These are phyloP conservation scores for Numenius phaeopus DNA, from an alignment of 2,797 vertebrate species.

Conservation along the genomic window DNA sequence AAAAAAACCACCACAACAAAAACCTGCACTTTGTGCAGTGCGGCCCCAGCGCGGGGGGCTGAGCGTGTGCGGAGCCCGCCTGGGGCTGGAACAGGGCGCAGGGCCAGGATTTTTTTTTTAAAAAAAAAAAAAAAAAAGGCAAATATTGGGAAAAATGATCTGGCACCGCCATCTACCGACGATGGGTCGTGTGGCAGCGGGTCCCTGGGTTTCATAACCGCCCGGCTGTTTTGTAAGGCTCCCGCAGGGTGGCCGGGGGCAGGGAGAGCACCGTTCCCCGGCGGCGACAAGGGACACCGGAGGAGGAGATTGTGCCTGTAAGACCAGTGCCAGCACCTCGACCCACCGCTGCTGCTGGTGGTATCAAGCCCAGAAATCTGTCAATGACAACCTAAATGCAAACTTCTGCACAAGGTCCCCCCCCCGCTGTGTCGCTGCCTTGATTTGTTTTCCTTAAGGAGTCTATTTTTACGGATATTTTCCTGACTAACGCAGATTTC, in stretches of 20 bases:
- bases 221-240: not conserved
- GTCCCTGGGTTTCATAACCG: constrained; percentile 23
- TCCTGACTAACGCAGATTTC: not conserved
- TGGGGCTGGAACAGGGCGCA: not conserved
- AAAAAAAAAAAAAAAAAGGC: fast-evolving
- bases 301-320: no score
- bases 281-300: not conserved
- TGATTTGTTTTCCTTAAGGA: not conserved
- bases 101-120: not conserved
- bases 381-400: not conserved
- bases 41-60: not conserved
- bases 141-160: constrained; percentile 10
- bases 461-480: not conserved
- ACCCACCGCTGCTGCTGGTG: not conserved
- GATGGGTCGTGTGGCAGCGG: not conserved
- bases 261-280: fast-evolving
- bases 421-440: fast-evolving
- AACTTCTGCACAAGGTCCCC: not conserved
- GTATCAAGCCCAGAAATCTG: not conserved
- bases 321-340: not conserved
- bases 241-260: not conserved
- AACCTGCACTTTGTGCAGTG: not conserved
- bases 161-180: constrained; percentile 65
- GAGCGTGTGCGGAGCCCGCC: not conserved
- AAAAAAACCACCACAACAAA: fast-evolving